phyloP scores from a whole-genome alignment of 2,113 vertebrate species.

The Sisor rabdophorus region DNA sequence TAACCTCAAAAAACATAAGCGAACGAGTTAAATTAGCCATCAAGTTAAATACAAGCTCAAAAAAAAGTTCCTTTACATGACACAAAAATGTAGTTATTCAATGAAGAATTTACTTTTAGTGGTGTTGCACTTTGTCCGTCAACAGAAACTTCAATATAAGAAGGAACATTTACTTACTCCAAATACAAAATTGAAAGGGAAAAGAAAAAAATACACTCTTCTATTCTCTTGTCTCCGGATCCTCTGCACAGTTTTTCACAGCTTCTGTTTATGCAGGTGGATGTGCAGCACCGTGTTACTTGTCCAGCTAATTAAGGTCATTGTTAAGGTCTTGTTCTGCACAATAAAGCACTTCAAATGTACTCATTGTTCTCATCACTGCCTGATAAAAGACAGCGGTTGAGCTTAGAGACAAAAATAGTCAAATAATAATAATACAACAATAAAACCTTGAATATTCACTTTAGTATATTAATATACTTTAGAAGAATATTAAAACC shows the following conservation, averaged over 20 bases:
- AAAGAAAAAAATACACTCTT: too few species aligned
- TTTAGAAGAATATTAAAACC: too few species aligned
- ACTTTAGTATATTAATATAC: too few species aligned
- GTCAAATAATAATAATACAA: too few species aligned
- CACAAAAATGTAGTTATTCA: background rate
- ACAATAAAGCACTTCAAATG: background rate
- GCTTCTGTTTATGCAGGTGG: background rate
- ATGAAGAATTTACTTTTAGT: background rate
- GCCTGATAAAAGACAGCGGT: background rate
- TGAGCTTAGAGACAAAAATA: too few species aligned
- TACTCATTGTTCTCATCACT: background rate
- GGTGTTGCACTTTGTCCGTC: background rate
- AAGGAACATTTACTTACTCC: background rate
- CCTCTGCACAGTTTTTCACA: background rate
- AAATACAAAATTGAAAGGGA: too few species aligned
- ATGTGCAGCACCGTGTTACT: background rate
- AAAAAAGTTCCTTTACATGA: too few species aligned
- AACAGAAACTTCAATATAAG: background rate
- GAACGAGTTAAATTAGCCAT: too few species aligned
- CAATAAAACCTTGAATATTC: too few species aligned
- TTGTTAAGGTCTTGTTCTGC: background rate
- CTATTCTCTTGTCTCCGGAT: too few species aligned
- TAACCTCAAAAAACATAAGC: too few species aligned
- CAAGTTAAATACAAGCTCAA: too few species aligned
- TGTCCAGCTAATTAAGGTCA: background rate